phyloP scores from a whole-genome alignment of 2,888 invertebrate species.

The Lymantria dispar region DNA sequence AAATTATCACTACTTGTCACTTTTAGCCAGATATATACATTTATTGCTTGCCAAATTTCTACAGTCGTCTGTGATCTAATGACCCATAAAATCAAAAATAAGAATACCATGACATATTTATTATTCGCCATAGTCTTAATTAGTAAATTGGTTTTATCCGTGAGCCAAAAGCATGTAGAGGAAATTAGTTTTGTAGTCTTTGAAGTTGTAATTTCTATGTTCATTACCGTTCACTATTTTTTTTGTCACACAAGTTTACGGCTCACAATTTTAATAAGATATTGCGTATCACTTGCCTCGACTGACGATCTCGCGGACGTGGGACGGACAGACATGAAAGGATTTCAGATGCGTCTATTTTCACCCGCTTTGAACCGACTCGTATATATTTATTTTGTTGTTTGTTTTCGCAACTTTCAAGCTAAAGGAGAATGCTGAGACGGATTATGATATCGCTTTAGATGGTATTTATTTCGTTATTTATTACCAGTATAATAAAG shows the following conservation, averaged over 20 bases:
- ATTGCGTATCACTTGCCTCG: conserved; percentile 32
- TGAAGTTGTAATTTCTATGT: conserved; percentile 14
- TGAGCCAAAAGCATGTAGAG: conserved; percentile 2
- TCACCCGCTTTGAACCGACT: conserved; percentile 69
- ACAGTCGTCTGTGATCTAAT: no score
- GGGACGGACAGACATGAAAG: conserved; percentile 70
- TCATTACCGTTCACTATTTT: neutral
- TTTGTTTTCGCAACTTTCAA: conserved; percentile 75
- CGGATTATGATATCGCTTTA: conserved; percentile 31
- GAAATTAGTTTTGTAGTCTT: conserved; percentile 10
- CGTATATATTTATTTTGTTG: conserved; percentile 46
- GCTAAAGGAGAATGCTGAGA: conserved; percentile 47
- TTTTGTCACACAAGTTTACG: neutral
- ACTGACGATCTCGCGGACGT: conserved; percentile 50
- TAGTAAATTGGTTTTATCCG: conserved; percentile 3
- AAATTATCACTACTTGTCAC: no score
- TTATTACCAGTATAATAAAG: conserved; percentile 11
- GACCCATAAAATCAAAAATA: no score
- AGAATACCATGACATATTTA: no score
- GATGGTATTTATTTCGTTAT: conserved; percentile 18
- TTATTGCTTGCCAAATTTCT: no score
- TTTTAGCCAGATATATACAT: no score
- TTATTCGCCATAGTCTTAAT: conserved; percentile 15
- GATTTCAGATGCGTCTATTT: conserved; percentile 76
- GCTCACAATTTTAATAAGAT: conserved; percentile 30